These are phyloP conservation scores for Drosophila lutescens DNA, from an alignment of 2,888 invertebrate species.

Conservation along the genomic window DNA sequence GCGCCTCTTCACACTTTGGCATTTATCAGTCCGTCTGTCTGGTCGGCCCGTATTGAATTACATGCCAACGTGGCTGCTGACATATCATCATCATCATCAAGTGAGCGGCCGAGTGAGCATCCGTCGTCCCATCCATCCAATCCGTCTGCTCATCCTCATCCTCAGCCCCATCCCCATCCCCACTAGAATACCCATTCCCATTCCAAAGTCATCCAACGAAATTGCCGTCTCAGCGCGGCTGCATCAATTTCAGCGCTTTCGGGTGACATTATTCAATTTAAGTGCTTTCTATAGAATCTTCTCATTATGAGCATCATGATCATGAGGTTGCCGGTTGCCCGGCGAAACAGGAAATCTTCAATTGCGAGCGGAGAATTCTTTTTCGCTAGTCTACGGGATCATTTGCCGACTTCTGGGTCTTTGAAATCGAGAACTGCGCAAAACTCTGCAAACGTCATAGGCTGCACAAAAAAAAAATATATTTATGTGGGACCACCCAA, in stretches of 20 bases:
- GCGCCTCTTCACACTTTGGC: slow-evolving; percentile 65
- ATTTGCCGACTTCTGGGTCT: slow-evolving; percentile 38
- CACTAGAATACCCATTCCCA: slow-evolving; percentile 7
- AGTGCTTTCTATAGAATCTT: slow-evolving; percentile 56
- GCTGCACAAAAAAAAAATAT: slow-evolving; percentile 1
- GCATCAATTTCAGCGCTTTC: slow-evolving; percentile 58
- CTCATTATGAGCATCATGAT: slow-evolving; percentile 44
- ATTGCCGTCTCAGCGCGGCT: slow-evolving; percentile 50
- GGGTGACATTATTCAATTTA: slow-evolving; percentile 76
- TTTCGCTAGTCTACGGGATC: slow-evolving; percentile 6
- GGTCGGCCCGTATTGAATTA: slow-evolving; percentile 58
- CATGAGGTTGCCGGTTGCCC: slow-evolving; percentile 26
- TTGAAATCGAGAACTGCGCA: slow-evolving; percentile 59
- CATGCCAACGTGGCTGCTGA: slow-evolving; percentile 59
- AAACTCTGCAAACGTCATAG: slow-evolving; percentile 28
- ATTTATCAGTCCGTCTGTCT: slow-evolving; percentile 27
- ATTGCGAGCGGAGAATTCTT: slow-evolving; percentile 46
- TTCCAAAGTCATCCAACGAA: slow-evolving; percentile 39
- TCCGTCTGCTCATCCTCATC: not conserved
- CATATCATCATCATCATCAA: slow-evolving; percentile 47
- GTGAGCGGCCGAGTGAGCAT: slow-evolving; percentile 31
- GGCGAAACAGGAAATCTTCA: slow-evolving; percentile 70
- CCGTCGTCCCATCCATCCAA: slow-evolving; percentile 30
- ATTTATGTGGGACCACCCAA: slow-evolving; percentile 63
- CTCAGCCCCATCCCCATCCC: not conserved